A percentile compares a stretch with the other conserved stretches of the same genome.
phyloP scores from a whole-genome alignment of 2,888 invertebrate genomes.

The Diarsia brunnea region DNA sequence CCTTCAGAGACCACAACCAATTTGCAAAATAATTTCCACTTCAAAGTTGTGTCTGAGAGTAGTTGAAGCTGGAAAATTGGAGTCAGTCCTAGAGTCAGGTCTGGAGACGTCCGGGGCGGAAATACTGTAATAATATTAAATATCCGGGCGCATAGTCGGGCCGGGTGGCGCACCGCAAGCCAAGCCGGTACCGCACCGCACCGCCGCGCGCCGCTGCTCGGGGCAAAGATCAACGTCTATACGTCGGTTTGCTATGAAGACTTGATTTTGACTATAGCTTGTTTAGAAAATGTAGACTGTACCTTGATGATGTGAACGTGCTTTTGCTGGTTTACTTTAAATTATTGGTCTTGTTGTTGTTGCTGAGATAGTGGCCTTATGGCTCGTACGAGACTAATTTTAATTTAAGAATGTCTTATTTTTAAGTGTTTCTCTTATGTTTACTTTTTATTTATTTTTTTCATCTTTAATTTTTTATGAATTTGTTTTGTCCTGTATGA shows the following conservation, averaged over 20 bases:
- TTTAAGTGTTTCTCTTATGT: too few relatives aligned
- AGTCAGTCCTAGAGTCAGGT: constrained; percentile 28
- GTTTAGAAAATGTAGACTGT: background rate
- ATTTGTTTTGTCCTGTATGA: too few relatives aligned
- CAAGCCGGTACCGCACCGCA: constrained; percentile 17
- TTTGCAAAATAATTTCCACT: constrained; percentile 50
- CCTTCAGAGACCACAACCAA: constrained; percentile 13
- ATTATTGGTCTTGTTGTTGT: background rate
- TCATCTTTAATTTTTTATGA: too few relatives aligned
- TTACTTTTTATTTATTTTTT: too few relatives aligned
- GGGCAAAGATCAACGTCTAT: constrained; percentile 2
- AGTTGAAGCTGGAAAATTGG: constrained; percentile 33
- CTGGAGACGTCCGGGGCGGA: constrained; percentile 67
- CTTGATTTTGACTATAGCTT: background rate
- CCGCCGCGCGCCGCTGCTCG: background rate
- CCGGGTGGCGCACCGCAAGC: constrained; percentile 30
- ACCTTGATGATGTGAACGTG: background rate
- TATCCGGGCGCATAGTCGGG: constrained; percentile 58
- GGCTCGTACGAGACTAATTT: too few relatives aligned
- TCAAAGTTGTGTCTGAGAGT: constrained; percentile 43
- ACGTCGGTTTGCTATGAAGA: background rate
- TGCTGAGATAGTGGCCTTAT: too few relatives aligned
- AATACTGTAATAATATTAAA: constrained; percentile 71
- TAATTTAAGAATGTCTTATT: too few relatives aligned
- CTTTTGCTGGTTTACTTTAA: background rate